These are phyloP conservation scores for Epinotia bilunana DNA, from an alignment of 2,888 invertebrate genomes.

Conservation along the genomic window DNA sequence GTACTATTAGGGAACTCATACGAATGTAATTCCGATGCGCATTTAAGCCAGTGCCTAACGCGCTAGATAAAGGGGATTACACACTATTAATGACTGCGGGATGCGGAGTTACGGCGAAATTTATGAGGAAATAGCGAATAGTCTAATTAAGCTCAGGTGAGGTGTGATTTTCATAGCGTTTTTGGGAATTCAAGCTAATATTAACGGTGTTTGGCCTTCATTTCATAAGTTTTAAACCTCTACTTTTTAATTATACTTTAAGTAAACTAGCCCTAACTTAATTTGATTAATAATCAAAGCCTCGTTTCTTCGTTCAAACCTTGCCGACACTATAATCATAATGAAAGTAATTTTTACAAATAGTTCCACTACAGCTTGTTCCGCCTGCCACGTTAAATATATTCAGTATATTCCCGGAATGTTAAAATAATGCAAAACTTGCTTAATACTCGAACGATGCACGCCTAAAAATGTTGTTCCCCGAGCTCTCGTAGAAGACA, in stretches of 20 bases:
- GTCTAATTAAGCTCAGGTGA: slow-evolving; percentile 49
- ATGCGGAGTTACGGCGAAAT: slow-evolving; percentile 52
- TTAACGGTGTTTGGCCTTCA: neutral
- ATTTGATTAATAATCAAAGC: no score
- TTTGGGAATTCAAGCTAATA: neutral
- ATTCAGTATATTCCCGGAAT: slow-evolving; percentile 20
- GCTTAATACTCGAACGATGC: slow-evolving; percentile 51
- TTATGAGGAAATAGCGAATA: slow-evolving; percentile 45
- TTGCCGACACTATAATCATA: no score
- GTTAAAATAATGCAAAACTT: slow-evolving; percentile 42
- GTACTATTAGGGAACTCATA: slow-evolving; percentile 39
- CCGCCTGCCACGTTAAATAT: neutral
- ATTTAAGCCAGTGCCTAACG: slow-evolving; percentile 55
- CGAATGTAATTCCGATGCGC: slow-evolving; percentile 55
- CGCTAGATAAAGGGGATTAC: slow-evolving; percentile 72
- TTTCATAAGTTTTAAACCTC: neutral
- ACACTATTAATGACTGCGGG: slow-evolving; percentile 69
- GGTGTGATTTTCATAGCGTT: slow-evolving; percentile 34
- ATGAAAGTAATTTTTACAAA: no score
- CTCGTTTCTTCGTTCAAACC: no score
- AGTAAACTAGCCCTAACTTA: no score
- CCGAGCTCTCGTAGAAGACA: slow-evolving; percentile 58
- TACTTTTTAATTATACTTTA: no score
- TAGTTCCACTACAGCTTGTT: no score
- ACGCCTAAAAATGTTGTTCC: slow-evolving; percentile 72